Conservation (phyloP, 1,140 invertebrate species). For the Doryteuthis pealeii region DNA sequence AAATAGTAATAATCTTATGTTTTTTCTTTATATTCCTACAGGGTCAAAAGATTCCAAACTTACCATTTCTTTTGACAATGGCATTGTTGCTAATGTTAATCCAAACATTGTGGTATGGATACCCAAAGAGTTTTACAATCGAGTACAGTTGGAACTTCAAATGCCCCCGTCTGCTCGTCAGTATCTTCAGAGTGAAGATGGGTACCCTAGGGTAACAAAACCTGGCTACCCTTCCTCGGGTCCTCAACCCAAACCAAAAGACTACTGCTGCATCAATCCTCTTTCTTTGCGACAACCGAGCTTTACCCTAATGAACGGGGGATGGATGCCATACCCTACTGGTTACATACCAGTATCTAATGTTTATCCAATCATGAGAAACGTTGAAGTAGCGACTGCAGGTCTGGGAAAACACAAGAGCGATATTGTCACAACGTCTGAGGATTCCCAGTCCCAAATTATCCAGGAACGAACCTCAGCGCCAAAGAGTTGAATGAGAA, state of each 20-base stretch:
- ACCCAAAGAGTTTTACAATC: conserved; percentile 40
- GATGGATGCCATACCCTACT: conserved; percentile 15
- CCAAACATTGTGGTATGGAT: conserved; percentile 47
- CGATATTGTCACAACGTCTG: not conserved
- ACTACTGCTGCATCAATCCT: conserved; percentile 26
- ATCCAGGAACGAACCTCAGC: conserved; percentile 48
- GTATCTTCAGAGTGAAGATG: conserved; percentile 34
- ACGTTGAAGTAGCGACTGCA: not conserved
- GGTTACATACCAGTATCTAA: not conserved
- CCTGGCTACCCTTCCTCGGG: conserved; percentile 44
- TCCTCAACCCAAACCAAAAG: conserved; percentile 24
- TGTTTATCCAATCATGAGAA: conserved; percentile 23
- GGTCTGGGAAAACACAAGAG: not conserved
- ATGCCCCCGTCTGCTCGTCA: conserved; percentile 45
- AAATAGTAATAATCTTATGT: too few species aligned
- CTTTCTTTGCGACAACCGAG: conserved; percentile 17
- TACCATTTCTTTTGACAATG: conserved; percentile 50
- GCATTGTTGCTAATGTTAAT: conserved; percentile 39
- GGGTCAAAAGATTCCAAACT: conserved; percentile 40
- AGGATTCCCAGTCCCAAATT: conserved; percentile 16
- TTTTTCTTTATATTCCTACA: conserved; percentile 8
- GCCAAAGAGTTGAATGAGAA: conserved; percentile 45
- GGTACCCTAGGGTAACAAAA: conserved; percentile 44
- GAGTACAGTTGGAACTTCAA: conserved; percentile 44
- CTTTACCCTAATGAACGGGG: conserved; percentile 18